Evolutionary conservation across 2,888 invertebrate species (phyloP).

Genomic region (Elegia similella): DNA sequence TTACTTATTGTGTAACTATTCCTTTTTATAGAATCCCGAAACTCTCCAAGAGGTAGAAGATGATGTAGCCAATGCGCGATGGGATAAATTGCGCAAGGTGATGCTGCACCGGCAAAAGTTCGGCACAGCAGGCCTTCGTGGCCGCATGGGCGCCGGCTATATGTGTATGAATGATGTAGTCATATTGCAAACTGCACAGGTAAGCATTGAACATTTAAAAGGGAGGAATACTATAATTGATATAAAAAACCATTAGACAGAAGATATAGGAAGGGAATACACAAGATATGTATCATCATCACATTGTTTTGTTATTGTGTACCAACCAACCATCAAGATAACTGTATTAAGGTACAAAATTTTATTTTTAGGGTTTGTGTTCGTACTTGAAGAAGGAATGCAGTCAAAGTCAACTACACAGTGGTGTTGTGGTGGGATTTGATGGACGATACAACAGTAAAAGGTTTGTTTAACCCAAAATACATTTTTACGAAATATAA

Average conservation of each 20-base stretch:
- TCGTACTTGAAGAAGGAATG: constrained; percentile 86
- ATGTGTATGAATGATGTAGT: constrained; percentile 98
- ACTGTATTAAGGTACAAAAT: background rate
- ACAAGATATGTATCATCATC: too few species aligned
- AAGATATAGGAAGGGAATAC: too few species aligned
- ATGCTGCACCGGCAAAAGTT: constrained; percentile 89
- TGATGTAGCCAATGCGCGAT: constrained; percentile 79
- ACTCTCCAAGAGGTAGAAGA: constrained; percentile 84
- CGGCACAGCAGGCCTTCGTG: constrained; percentile 96
- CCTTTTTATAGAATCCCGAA: constrained; percentile 77
- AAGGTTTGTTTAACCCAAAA: constrained; percentile 85
- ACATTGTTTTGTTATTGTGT: too few species aligned
- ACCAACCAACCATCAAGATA: too few species aligned
- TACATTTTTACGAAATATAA: too few species aligned
- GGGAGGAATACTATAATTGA: too few species aligned
- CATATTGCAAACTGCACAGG: constrained; percentile 95
- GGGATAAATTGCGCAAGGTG: constrained; percentile 82
- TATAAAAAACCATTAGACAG: too few species aligned
- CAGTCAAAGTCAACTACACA: constrained; percentile 78
- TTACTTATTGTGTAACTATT: background rate
- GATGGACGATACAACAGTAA: constrained; percentile 96
- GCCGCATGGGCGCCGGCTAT: constrained; percentile 96
- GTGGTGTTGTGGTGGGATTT: constrained; percentile 93
- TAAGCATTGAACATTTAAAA: constrained; percentile 27
- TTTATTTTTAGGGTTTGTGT: constrained; percentile 84